phyloP scores from a whole-genome alignment of 2,113 vertebrate species.

The Phrynocephalus versicolor region DNA sequence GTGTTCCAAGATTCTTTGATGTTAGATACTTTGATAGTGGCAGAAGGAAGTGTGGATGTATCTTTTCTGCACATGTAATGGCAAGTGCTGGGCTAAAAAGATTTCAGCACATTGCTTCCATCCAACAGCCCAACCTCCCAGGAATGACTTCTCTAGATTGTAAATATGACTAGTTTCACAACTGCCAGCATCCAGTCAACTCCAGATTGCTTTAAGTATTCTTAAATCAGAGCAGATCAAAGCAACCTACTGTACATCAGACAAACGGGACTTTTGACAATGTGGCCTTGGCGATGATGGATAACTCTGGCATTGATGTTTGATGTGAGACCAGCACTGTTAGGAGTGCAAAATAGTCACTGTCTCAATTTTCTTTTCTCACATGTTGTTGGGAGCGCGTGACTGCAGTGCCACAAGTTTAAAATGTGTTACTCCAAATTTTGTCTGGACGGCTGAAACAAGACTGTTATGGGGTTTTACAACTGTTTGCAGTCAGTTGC shows the following conservation, averaged over 20 bases:
- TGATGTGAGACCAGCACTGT: neutral
- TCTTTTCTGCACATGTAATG: neutral
- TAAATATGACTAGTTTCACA: neutral
- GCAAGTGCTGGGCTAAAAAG: neutral
- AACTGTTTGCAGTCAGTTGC: no score
- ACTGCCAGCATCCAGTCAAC: neutral
- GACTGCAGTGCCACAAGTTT: neutral
- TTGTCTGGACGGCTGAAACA: neutral
- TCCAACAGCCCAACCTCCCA: neutral
- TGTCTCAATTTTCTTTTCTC: neutral
- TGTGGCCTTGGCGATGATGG: neutral
- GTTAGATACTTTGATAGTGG: neutral
- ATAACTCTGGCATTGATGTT: neutral
- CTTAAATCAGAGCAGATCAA: no score
- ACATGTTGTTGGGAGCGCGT: neutral
- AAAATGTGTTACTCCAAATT: neutral
- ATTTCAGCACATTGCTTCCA: neutral
- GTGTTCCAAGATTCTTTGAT: neutral
- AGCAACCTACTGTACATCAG: neutral
- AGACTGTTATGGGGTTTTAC: no score
- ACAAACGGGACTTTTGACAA: neutral
- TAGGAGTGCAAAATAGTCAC: neutral
- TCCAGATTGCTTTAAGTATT: neutral
- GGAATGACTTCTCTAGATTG: neutral
- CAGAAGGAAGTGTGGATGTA: neutral